A percentile compares a stretch with the other conserved stretches of the same genome.
phyloP scores from a whole-genome alignment of 2,797 vertebrate genomes.

The Petrocephalus sullivani region DNA sequence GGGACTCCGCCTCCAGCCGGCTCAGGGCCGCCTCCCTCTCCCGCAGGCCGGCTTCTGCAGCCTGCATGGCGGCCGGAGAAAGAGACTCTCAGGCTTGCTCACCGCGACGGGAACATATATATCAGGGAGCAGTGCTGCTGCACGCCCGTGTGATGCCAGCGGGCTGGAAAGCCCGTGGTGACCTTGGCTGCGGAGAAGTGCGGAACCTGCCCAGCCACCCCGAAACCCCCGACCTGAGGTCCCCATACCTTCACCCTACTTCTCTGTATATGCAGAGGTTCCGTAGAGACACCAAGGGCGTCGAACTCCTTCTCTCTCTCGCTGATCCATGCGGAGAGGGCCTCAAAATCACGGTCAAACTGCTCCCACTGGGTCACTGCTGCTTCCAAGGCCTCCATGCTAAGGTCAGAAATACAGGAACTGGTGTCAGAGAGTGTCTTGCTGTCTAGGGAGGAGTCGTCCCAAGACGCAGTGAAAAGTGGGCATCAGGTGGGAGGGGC shows the following conservation, averaged over 20 bases:
- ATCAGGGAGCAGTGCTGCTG: neutral
- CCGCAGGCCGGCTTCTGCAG: conserved; percentile 65
- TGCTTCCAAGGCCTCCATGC: conserved; percentile 83
- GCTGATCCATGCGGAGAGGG: conserved; percentile 83
- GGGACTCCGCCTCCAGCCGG: conserved; percentile 73
- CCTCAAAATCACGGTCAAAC: conserved; percentile 80
- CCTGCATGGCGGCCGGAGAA: conserved; percentile 50
- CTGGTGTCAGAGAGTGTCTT: neutral
- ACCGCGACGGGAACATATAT: neutral
- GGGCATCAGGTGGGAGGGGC: neutral
- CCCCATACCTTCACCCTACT: conserved; percentile 73
- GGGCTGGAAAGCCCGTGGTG: neutral
- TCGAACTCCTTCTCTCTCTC: conserved; percentile 83
- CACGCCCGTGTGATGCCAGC: neutral
- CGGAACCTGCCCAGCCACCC: too few species aligned
- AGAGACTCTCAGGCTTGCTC: neutral
- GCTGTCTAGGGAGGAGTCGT: neutral
- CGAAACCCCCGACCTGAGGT: neutral
- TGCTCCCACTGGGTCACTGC: conserved; percentile 85
- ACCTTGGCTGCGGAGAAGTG: neutral
- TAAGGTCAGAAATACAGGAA: conserved; percentile 43
- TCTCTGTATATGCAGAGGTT: conserved; percentile 75
- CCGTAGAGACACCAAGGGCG: conserved; percentile 64
- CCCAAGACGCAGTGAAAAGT: neutral
- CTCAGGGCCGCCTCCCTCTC: conserved; percentile 60